Evolutionary conservation across 35 echinoderm and acorn worm species (phyloP), one percentile per base, ranked within the genome.

Genomic region (Amphiura filiformis): DNA sequence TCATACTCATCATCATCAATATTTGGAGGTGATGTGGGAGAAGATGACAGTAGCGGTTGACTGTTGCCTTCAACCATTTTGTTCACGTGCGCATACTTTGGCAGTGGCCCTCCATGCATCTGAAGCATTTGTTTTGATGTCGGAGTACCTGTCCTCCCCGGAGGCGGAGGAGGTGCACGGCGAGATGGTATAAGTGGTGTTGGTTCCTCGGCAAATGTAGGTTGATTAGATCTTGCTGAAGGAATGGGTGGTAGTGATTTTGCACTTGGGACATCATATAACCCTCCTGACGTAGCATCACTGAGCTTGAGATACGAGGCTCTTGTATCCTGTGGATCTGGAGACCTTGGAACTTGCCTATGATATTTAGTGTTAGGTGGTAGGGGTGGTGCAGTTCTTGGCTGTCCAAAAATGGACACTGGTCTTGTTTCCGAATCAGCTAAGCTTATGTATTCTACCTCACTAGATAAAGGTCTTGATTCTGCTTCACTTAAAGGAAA

Each of bases 91-190:
- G 61, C 61, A 70, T 70, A 70, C 26, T 11, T 11, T 4, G 15
- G 52, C 12, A 34, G 23, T 37, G 83, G 56, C 15, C 32, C 31
- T 70, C 32, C 12, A 37, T 47, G 56, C 0, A 13, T 0, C 39
- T 70, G 64, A 1, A 40, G 56, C 1, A 36, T 36, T 0, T 35
- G 49, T 32, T 11, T 52, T 14, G 83, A 15, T 11, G 56, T 23
- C 32, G 20, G n/a, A 31, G 38, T 37, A 42, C 80, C 7, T 17
- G 11, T 38, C 65, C 37, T 34, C 2, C 1, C 56, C 26, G 64
- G 49, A 36, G 83, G 83, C 31, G 83, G 83, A 13, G 83, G 83
- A 11, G 83, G 83, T 14, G 83, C 83, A 30, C 28, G 83, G 35
- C 83, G 31, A 31, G 37, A 47, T 65, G 83, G 83, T 85, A 36